Percentiles rank a stretch among this genome's conserved stretches.
Evolutionary conservation across 2,888 invertebrate genomes (phyloP).

Genomic region (Ecliptopera silaceata): DNA sequence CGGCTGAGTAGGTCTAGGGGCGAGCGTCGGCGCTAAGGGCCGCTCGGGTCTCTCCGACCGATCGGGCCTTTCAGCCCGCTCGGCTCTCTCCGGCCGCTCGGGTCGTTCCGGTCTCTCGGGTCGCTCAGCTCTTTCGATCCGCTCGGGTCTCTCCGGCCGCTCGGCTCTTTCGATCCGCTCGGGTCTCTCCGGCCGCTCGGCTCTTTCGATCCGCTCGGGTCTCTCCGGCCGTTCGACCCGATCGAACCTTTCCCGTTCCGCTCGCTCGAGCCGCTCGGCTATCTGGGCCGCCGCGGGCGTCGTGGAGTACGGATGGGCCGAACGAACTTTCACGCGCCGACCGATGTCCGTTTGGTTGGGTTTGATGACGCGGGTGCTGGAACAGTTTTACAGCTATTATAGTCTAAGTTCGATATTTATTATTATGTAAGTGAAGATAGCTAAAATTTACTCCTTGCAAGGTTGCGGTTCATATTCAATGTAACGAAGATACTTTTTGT

Average conservation of each 20-base stretch:
- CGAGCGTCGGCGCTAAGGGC: conserved; percentile 43
- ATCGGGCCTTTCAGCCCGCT: conserved; percentile 53
- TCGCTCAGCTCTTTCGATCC: conserved; percentile 53
- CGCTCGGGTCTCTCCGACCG: conserved; percentile 60
- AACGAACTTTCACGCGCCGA: conserved; percentile 90
- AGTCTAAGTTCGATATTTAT: neutral
- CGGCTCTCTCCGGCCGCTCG: conserved; percentile 53
- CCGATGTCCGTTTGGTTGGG: conserved; percentile 95
- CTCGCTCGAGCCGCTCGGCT: conserved; percentile 49
- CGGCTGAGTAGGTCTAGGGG: conserved; percentile 45
- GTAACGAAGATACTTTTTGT: neutral
- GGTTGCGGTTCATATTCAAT: neutral
- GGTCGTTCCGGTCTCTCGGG: conserved; percentile 53
- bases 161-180: conserved; percentile 56
- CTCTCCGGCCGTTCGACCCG: conserved; percentile 57
- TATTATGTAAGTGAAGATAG: neutral
- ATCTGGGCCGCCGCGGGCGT: conserved; percentile 56
- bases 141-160: conserved; percentile 53
- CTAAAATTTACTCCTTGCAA: neutral
- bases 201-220: conserved; percentile 51
- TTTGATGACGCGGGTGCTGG: conserved; percentile 96
- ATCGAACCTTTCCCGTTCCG: conserved; percentile 40
- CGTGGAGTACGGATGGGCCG: conserved; percentile 68
- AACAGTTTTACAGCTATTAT: conserved; percentile 46
- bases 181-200: conserved; percentile 55